Conservation (phyloP, 2,113 vertebrate genomes). For the Cephalopterus ornatus region DNA sequence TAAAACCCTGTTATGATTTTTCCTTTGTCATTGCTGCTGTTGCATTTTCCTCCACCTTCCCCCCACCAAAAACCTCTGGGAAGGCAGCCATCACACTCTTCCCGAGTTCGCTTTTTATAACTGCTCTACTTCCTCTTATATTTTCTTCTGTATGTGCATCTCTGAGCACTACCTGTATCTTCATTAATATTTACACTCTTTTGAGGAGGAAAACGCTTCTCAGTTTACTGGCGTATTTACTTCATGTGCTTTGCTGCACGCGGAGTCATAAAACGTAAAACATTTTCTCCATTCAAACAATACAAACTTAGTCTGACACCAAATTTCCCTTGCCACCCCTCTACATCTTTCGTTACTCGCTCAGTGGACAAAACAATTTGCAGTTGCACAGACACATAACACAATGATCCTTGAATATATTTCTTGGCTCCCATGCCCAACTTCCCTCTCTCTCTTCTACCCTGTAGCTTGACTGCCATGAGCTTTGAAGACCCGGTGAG, state of each 20-base stretch:
- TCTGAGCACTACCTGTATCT: not conserved
- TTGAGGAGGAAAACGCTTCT: slow-evolving; percentile 11
- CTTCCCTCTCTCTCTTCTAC: not conserved
- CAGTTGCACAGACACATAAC: not conserved
- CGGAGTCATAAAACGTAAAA: not conserved
- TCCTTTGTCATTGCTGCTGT: slow-evolving; percentile 26
- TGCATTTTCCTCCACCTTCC: not conserved
- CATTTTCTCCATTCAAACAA: slow-evolving; percentile 6
- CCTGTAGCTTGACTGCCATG: not conserved
- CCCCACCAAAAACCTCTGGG: slow-evolving; percentile 2
- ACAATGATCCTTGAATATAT: not conserved
- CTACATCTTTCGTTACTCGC: fast-evolving
- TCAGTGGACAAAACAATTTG: not conserved
- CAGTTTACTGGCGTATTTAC: slow-evolving; percentile 55
- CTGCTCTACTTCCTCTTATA: slow-evolving; percentile 59
- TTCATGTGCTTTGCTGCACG: slow-evolving; percentile 39
- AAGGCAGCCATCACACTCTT: slow-evolving; percentile 54
- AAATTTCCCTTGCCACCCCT: not conserved
- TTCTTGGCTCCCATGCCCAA: not conserved
- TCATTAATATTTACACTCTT: slow-evolving; percentile 59
- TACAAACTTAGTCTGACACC: not conserved
- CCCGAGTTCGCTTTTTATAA: slow-evolving; percentile 57
- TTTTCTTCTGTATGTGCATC: not conserved
- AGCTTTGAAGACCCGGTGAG: fast-evolving
- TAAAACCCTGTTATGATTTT: slow-evolving; percentile 20